Percentiles rank a stretch among this genome's conserved stretches.
These are phyloP conservation scores for Dryocosmus kuriphilus DNA, from an alignment of 2,888 invertebrate species.

Conservation along the genomic window DNA sequence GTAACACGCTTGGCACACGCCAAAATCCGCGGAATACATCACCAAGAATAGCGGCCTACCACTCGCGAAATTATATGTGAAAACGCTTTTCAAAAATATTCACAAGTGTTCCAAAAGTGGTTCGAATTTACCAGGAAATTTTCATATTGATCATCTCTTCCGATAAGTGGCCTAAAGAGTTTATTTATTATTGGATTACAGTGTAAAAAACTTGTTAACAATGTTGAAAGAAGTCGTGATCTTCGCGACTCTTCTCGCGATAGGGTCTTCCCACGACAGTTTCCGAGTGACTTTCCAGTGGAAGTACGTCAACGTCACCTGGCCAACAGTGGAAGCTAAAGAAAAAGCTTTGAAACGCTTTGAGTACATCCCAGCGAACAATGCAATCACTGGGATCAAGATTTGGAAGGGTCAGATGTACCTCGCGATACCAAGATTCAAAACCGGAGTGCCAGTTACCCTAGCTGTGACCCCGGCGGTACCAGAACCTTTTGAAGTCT, in stretches of 20 bases:
- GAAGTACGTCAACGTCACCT: constrained; percentile 84
- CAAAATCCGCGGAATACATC: constrained; percentile 53
- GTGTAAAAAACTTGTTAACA: constrained; percentile 25
- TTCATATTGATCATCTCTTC: background rate
- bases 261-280: constrained; percentile 71
- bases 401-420: constrained; percentile 84
- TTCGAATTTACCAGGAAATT: background rate
- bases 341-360: constrained; percentile 79
- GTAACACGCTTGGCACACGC: constrained; percentile 57
- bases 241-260: constrained; percentile 42
- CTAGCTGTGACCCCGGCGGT: constrained; percentile 80
- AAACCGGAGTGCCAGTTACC: constrained; percentile 85
- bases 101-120: background rate
- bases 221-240: constrained; percentile 46
- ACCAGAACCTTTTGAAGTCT: constrained; percentile 78
- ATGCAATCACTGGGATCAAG: constrained; percentile 84
- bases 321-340: constrained; percentile 81
- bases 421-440: constrained; percentile 84
- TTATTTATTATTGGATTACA: background rate
- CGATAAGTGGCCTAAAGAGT: background rate
- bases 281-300: constrained; percentile 86
- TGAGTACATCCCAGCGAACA: constrained; percentile 83
- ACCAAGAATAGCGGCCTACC: constrained; percentile 57
- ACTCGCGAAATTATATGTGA: constrained; percentile 14
- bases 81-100: background rate